phyloP scores from a whole-genome alignment of 2,113 vertebrate species.

The Aegotheles bennettii region DNA sequence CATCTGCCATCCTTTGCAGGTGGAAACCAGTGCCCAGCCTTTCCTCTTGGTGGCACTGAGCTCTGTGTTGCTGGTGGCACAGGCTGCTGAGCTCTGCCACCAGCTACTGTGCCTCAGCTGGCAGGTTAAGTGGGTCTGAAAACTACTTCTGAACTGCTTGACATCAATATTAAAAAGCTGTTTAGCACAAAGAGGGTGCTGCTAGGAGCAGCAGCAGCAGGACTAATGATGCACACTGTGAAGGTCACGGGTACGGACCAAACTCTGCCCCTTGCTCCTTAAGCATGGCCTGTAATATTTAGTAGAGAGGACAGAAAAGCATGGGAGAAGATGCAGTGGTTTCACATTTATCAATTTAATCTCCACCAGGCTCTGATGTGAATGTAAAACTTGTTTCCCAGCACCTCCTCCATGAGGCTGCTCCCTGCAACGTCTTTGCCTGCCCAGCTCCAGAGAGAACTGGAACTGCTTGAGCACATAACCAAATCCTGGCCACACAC shows the following conservation, averaged over 20 bases:
- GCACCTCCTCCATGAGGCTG: not conserved
- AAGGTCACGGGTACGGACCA: not conserved
- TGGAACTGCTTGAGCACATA: rapidly evolving
- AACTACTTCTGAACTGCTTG: not conserved
- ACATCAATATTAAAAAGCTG: slow-evolving; percentile 9
- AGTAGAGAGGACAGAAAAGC: not conserved
- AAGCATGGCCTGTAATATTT: not conserved
- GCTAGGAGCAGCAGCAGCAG: not conserved
- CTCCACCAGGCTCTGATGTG: not conserved
- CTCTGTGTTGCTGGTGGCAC: too few relatives aligned
- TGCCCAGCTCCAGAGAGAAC: not conserved
- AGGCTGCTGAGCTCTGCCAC: not conserved
- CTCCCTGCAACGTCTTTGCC: not conserved
- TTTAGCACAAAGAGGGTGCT: not conserved
- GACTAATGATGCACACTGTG: not conserved
- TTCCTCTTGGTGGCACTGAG: too few relatives aligned
- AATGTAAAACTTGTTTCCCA: not conserved
- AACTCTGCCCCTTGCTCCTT: not conserved
- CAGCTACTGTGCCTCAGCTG: not conserved
- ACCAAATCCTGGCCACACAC: not conserved
- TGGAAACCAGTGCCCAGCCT: not conserved
- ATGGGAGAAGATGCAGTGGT: not conserved
- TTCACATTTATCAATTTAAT: not conserved
- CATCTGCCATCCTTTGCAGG: rapidly evolving
- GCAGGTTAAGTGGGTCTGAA: not conserved